phyloP scores from a whole-genome alignment of 1,140 invertebrate species.

The Wasmannia auropunctata region DNA sequence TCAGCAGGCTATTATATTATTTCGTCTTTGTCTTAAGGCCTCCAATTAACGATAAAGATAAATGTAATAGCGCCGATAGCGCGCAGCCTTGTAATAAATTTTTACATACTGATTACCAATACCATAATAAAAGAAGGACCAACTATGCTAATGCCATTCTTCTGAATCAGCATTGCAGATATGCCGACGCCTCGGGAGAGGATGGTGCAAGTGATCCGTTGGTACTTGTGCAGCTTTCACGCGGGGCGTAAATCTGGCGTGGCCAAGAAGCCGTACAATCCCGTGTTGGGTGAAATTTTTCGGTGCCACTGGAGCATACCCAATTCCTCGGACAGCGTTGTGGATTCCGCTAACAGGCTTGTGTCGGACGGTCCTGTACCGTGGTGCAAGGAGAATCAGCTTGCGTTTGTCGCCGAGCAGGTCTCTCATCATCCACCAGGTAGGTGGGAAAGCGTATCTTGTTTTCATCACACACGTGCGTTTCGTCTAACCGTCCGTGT shows the following conservation, averaged over 20 bases:
- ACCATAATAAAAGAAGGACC: no score
- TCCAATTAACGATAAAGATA: no score
- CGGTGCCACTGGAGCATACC: slow-evolving; percentile 94
- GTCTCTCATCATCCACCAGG: slow-evolving; percentile 99
- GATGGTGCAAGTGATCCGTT: slow-evolving; percentile 96
- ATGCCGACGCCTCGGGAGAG: slow-evolving; percentile 93
- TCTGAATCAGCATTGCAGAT: slow-evolving; percentile 91
- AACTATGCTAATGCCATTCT: not conserved
- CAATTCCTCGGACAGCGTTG: slow-evolving; percentile 64
- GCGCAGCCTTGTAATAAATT: slow-evolving; percentile 94
- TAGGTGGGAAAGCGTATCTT: slow-evolving; percentile 84
- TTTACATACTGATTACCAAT: no score
- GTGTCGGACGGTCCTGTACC: slow-evolving; percentile 92
- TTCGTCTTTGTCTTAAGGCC: no score
- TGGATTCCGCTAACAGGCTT: slow-evolving; percentile 77
- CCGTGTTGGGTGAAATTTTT: slow-evolving; percentile 97
- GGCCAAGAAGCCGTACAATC: slow-evolving; percentile 99
- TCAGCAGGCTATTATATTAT: no score
- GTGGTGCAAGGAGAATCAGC: slow-evolving; percentile 92
- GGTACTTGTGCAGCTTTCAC: slow-evolving; percentile 99
- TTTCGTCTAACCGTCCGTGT: slow-evolving; percentile 3
- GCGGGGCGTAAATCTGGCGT: slow-evolving; percentile 97
- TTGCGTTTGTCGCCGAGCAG: slow-evolving; percentile 98
- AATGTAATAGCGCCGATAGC: no score
- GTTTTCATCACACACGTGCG: not conserved